Evolutionary conservation across 1,140 invertebrate genomes (phyloP).

Genomic region (Lerema accius): DNA sequence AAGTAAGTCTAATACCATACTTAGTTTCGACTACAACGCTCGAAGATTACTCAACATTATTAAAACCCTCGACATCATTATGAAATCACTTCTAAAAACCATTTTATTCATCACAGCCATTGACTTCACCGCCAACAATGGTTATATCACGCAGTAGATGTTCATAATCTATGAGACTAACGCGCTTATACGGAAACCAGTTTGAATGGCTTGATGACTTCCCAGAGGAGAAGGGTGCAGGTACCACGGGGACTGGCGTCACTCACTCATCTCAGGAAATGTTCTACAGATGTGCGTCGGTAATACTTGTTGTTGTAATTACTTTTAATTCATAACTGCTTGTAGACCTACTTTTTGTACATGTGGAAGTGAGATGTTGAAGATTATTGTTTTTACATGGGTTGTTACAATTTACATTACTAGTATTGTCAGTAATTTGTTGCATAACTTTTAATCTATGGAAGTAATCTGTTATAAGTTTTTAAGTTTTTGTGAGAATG

Average conservation of each 20-base stretch:
- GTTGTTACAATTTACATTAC: background rate
- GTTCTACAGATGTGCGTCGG: background rate
- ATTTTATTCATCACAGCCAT: conserved; percentile 22
- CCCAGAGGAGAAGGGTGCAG: conserved; percentile 16
- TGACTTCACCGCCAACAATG: conserved; percentile 9
- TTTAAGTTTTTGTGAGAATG: background rate
- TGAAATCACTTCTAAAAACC: conserved; percentile 10
- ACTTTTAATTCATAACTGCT: background rate
- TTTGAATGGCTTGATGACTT: conserved; percentile 26
- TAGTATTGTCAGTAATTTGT: background rate
- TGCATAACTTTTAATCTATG: background rate
- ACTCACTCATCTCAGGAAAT: conserved; percentile 2
- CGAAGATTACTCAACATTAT: conserved; percentile 3
- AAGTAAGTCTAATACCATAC: background rate
- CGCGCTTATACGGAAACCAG: conserved; percentile 22
- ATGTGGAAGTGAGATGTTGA: background rate
- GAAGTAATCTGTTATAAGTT: background rate
- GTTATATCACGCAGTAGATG: conserved; percentile 25
- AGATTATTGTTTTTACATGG: background rate
- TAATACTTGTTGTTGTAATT: background rate
- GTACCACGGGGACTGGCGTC: background rate
- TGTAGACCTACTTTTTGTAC: background rate
- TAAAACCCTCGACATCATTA: conserved; percentile 7
- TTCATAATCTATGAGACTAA: conserved; percentile 17
- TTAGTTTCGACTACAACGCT: background rate